Conservation (phyloP, 2,113 vertebrate species). For the Callopanchax toddi region DNA sequence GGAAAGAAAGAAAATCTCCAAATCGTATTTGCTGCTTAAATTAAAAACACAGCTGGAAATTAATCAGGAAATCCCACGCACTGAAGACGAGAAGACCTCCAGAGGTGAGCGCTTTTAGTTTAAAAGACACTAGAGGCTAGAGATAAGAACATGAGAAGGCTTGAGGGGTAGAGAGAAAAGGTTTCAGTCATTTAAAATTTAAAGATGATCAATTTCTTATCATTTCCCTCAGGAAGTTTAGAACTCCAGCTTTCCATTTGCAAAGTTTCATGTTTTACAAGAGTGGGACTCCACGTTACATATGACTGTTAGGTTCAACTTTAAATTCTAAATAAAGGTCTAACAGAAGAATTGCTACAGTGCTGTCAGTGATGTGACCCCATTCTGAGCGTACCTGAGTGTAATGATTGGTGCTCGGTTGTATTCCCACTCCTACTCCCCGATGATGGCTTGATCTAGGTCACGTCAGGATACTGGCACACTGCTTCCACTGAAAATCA, state of each 20-base stretch:
- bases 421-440: slow-evolving; percentile 9
- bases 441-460: slow-evolving; percentile 18
- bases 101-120: slow-evolving; percentile 55
- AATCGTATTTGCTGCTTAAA: not conserved
- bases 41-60: slow-evolving; percentile 10
- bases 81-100: slow-evolving; percentile 31
- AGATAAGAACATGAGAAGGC: not conserved
- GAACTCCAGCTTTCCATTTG: not conserved
- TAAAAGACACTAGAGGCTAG: not conserved
- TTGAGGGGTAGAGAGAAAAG: not conserved
- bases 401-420: slow-evolving; percentile 15
- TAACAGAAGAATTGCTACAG: not conserved
- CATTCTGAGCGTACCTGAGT: slow-evolving; percentile 23
- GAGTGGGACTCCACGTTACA: not conserved
- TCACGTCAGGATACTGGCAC: slow-evolving; percentile 30
- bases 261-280: not conserved
- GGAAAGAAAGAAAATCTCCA: not conserved
- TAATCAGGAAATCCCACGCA: slow-evolving; percentile 2
- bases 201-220: not conserved
- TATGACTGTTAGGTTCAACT: not conserved
- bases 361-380: slow-evolving; percentile 22
- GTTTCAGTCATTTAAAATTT: slow-evolving; percentile 1
- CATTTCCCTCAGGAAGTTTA: not conserved
- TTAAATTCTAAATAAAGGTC: not conserved
- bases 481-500: slow-evolving; percentile 10